phyloP scores from a whole-genome alignment of 2,113 vertebrate species.

The Stigmatopora nigra region DNA sequence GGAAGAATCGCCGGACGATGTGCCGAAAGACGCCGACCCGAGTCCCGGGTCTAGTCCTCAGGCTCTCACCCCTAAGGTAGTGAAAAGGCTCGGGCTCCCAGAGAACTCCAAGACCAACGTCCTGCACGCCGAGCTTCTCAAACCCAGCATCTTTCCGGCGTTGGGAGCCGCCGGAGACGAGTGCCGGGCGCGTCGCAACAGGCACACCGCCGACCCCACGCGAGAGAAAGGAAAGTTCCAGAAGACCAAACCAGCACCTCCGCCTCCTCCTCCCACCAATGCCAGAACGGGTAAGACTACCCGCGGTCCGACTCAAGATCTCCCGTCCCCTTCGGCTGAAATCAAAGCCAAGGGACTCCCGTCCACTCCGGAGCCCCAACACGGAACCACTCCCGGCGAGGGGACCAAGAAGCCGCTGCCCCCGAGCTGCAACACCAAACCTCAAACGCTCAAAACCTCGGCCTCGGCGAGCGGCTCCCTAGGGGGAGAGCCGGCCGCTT shows the following conservation, averaged over 20 bases:
- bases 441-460: constrained; percentile 66
- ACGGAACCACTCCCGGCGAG: constrained; percentile 56
- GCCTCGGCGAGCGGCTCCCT: constrained; percentile 58
- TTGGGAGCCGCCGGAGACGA: constrained; percentile 75
- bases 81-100: constrained; percentile 68
- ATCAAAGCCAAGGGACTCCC: constrained; percentile 69
- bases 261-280: constrained; percentile 74
- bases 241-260: constrained; percentile 86
- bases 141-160: constrained; percentile 61
- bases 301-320: constrained; percentile 77
- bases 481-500: constrained; percentile 67
- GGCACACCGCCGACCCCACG: constrained; percentile 66
- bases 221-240: constrained; percentile 81
- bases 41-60: constrained; percentile 85
- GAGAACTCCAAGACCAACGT: constrained; percentile 74
- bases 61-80: constrained; percentile 78
- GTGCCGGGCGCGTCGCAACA: constrained; percentile 77
- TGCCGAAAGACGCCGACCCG: constrained; percentile 76
- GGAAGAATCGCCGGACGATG: constrained; percentile 73
- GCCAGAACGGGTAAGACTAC: constrained; percentile 73
- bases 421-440: constrained; percentile 75
- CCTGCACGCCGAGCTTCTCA: constrained; percentile 68
- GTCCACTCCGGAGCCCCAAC: constrained; percentile 60
- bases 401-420: constrained; percentile 72
- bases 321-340: constrained; percentile 42